Conservation (phyloP, 2,113 vertebrate genomes). For the Okapia johnstoni region DNA sequence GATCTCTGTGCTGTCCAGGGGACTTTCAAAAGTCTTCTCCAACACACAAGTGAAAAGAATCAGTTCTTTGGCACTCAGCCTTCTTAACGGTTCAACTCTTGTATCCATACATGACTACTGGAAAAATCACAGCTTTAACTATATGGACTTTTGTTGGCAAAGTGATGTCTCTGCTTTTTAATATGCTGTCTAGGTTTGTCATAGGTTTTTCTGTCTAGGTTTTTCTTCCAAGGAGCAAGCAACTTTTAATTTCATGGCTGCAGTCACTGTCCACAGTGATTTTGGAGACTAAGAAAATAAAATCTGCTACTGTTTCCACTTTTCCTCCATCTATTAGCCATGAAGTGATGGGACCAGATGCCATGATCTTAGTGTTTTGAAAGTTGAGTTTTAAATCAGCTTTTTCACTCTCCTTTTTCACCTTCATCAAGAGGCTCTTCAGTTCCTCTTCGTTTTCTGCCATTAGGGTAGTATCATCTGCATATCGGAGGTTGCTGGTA, state of each 20-base stretch:
- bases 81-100: not conserved
- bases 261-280: not conserved
- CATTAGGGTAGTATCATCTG: not conserved
- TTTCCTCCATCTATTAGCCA: not conserved
- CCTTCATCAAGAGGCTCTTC: not conserved
- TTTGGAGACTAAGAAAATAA: not conserved
- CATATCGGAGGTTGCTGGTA: not conserved
- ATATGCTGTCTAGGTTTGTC: not conserved
- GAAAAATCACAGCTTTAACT: not conserved
- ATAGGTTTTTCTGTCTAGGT: no score
- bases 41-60: not conserved
- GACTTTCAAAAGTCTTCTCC: not conserved
- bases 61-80: not conserved
- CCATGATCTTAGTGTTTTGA: not conserved
- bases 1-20: not conserved
- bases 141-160: not conserved
- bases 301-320: not conserved
- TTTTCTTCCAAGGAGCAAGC: no score
- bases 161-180: not conserved
- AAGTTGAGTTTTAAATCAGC: not conserved
- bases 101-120: not conserved
- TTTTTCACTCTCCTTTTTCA: not conserved
- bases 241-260: not conserved
- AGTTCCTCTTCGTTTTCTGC: not conserved
- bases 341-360: not conserved